These are phyloP conservation scores for Podarcis raffonei DNA, from an alignment of 2,113 vertebrate species.

Conservation along the genomic window DNA sequence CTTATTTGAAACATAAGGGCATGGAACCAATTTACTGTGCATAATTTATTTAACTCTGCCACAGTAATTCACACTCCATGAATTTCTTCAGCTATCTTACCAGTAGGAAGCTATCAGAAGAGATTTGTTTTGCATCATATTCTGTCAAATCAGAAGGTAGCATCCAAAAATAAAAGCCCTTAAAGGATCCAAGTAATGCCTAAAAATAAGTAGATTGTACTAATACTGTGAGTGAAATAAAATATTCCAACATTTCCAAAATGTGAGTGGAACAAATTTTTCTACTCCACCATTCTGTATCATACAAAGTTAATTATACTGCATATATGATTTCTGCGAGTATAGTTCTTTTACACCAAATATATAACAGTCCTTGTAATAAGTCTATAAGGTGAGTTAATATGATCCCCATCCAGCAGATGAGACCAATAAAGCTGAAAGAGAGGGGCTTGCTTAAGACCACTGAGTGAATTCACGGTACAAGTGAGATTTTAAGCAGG, in stretches of 20 bases:
- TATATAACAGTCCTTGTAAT: background rate
- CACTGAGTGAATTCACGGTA: too few relatives aligned
- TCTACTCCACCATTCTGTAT: background rate
- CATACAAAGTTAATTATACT: constrained; percentile 30
- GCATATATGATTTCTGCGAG: constrained; percentile 17
- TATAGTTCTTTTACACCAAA: constrained; percentile 24
- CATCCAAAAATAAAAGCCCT: constrained; percentile 13
- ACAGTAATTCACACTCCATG: constrained; percentile 41
- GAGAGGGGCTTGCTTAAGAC: too few relatives aligned
- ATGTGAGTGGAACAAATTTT: too few relatives aligned
- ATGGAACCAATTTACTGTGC: constrained; percentile 66
- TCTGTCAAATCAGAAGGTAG: constrained; percentile 21
- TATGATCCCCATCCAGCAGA: too few relatives aligned
- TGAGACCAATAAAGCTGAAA: too few relatives aligned
- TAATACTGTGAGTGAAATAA: background rate
- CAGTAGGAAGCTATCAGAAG: constrained; percentile 24
- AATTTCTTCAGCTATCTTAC: background rate
- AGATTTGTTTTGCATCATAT: constrained; percentile 41
- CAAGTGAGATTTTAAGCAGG: too few relatives aligned
- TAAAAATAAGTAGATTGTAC: constrained; percentile 34
- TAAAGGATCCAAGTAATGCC: constrained; percentile 16
- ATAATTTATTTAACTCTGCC: constrained; percentile 59
- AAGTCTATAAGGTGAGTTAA: too few relatives aligned
- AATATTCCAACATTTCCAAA: too few relatives aligned
- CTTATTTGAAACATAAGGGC: constrained; percentile 55